Conservation (phyloP, 2,797 vertebrate species). For the Synanceia verrucosa region DNA sequence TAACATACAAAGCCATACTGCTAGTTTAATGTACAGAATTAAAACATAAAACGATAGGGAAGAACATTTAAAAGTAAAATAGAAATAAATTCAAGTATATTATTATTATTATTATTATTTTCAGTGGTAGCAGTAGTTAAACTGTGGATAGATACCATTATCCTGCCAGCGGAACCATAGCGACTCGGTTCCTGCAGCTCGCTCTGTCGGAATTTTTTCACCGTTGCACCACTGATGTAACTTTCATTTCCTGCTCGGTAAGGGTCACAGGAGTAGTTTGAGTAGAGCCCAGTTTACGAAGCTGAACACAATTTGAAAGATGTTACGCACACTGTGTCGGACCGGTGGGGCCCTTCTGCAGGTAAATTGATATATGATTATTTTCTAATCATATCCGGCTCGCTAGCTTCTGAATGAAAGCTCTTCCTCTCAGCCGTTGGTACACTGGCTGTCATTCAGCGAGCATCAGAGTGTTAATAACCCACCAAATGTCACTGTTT, state of each 20-base stretch:
- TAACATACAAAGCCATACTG: too few relatives aligned
- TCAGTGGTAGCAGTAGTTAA: not conserved
- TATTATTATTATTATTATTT: not conserved
- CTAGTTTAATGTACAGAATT: too few relatives aligned
- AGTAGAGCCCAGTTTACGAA: not conserved
- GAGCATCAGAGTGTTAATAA: not conserved
- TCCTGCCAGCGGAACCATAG: constrained; percentile 39
- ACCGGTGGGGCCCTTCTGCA: constrained; percentile 71
- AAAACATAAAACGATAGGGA: rapidly evolving
- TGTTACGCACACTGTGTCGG: constrained; percentile 78
- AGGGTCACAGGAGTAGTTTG: constrained; percentile 59
- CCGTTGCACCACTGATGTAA: constrained; percentile 62
- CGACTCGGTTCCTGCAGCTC: not conserved
- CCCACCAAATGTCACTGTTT: not conserved
- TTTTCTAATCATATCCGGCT: not conserved
- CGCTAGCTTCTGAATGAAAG: not conserved
- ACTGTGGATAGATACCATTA: rapidly evolving
- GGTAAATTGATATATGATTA: constrained; percentile 46
- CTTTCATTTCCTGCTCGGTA: constrained; percentile 44
- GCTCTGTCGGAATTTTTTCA: constrained; percentile 6
- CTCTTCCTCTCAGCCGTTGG: not conserved
- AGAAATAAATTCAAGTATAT: too few relatives aligned
- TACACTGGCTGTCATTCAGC: constrained; percentile 23
- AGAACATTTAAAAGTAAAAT: too few relatives aligned
- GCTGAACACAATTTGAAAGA: constrained; percentile 13